Conservation (phyloP, 2,888 invertebrate genomes). For the Acrobasis suavella region DNA sequence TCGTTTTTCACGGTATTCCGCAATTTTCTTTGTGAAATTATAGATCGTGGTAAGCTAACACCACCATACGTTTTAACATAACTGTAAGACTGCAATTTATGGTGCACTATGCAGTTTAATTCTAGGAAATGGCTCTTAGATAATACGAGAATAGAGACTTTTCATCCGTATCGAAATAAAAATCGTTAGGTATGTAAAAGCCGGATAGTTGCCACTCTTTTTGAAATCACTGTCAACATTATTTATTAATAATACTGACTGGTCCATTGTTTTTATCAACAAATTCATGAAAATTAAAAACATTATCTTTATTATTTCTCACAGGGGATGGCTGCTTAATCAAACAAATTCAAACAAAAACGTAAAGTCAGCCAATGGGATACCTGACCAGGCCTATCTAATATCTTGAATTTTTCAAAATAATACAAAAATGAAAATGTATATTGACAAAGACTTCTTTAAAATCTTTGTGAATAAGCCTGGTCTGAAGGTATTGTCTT, state of each 20-base stretch:
- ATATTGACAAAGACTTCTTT: no score
- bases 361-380: no score
- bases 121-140: constrained; percentile 9
- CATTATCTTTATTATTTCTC: no score
- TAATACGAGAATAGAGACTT: constrained; percentile 6
- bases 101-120: constrained; percentile 10
- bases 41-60: constrained; percentile 18
- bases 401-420: no score
- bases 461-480: no score
- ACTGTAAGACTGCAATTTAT: constrained; percentile 15
- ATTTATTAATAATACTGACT: neutral
- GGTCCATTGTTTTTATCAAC: neutral
- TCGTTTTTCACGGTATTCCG: constrained; percentile 16
- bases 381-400: no score
- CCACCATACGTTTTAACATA: constrained; percentile 21
- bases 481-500: no score
- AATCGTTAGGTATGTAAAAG: no score
- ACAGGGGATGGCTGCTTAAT: no score
- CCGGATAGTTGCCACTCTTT: no score
- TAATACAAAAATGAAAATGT: no score
- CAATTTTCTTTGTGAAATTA: constrained; percentile 22
- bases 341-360: no score
- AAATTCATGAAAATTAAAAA: neutral
- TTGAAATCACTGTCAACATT: neutral
- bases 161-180: neutral